Percentiles rank a stretch among this genome's conserved stretches.
phyloP scores from a whole-genome alignment of 2,113 vertebrate genomes.

The Macroglossus sobrinus region DNA sequence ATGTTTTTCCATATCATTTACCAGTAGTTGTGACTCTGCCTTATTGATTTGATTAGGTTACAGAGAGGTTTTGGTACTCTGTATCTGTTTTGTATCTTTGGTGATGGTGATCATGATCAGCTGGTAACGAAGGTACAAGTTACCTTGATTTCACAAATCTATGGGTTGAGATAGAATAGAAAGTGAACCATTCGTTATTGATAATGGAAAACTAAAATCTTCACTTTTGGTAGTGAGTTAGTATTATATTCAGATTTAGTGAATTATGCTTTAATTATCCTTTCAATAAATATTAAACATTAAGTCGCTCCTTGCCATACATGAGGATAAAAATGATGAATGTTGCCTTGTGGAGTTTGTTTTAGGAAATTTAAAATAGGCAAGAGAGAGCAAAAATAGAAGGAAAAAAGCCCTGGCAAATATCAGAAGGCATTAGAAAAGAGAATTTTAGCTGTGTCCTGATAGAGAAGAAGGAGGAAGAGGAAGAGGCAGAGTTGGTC shows the following conservation, averaged over 20 bases:
- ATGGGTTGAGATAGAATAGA: neutral
- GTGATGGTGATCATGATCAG: neutral
- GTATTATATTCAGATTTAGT: neutral
- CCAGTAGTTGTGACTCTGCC: neutral
- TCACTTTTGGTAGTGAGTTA: neutral
- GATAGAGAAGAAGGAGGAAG: neutral
- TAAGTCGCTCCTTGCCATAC: neutral
- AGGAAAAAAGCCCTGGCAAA: neutral
- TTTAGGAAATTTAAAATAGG: neutral
- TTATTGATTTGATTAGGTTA: neutral
- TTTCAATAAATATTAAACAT: neutral
- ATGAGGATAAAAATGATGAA: neutral
- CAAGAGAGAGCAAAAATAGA: neutral
- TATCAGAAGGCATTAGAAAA: neutral
- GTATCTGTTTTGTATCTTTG: neutral
- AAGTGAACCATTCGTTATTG: neutral
- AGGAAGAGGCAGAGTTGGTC: neutral
- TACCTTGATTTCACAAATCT: neutral
- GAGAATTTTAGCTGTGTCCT: neutral
- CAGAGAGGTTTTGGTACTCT: neutral
- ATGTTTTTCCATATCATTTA: neutral
- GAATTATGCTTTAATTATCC: neutral
- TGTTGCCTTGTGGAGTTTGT: neutral
- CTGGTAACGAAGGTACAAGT: neutral
- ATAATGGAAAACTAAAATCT: neutral